A percentile compares a stretch with the other conserved stretches of the same genome.
Conservation (phyloP, 2,113 vertebrate species). For the Arenaria interpres region DNA sequence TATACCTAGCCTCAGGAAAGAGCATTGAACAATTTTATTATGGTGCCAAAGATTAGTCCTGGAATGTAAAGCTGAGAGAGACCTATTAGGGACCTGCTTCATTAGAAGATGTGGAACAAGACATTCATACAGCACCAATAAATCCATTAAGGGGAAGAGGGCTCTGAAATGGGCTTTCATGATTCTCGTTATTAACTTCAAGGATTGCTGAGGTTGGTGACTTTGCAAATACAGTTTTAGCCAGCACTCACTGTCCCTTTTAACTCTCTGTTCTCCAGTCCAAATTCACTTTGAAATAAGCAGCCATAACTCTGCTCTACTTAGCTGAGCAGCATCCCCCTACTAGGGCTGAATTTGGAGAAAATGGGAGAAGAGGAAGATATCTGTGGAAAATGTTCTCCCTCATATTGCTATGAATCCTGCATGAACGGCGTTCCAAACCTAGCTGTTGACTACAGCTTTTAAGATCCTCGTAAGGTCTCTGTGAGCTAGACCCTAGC, state of each 20-base stretch:
- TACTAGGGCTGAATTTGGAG: neutral
- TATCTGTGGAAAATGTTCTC: neutral
- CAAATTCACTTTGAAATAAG: neutral
- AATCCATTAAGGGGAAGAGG: conserved; percentile 60
- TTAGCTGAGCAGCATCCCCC: neutral
- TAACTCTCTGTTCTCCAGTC: neutral
- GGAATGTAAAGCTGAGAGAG: conserved; percentile 59
- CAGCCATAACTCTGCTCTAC: neutral
- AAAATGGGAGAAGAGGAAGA: neutral
- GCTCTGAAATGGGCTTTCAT: conserved; percentile 23
- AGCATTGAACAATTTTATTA: conserved; percentile 48
- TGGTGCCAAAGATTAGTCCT: conserved; percentile 52
- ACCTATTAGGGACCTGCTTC: conserved; percentile 48
- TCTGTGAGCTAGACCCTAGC: neutral
- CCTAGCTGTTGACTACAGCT: neutral
- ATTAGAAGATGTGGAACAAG: conserved; percentile 63
- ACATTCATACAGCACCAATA: conserved; percentile 52
- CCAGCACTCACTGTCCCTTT: neutral
- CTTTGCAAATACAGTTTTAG: neutral
- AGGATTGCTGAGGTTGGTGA: neutral
- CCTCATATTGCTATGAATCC: neutral
- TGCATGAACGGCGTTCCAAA: neutral
- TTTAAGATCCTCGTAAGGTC: neutral
- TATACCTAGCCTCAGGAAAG: conserved; percentile 65
- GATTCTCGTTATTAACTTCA: conserved; percentile 32